Percentiles rank a stretch among this genome's conserved stretches.
phyloP scores from a whole-genome alignment of 37 sponge, comb jelly and placozoan species.

The Chondrosia reniformis region DNA sequence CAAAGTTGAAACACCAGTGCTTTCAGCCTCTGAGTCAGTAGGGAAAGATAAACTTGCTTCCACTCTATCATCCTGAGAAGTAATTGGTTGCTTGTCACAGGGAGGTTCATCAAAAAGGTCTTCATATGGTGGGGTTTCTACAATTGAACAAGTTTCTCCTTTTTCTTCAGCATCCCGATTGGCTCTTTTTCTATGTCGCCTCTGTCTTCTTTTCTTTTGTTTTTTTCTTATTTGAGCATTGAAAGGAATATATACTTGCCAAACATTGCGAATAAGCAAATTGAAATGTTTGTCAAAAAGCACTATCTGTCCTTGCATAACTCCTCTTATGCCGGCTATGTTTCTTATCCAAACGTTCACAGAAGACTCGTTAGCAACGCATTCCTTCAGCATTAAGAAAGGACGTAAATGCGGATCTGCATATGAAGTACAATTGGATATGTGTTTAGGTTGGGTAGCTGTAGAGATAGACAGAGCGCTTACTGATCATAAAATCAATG shows the following conservation, averaged over 20 bases:
- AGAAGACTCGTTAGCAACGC: background rate
- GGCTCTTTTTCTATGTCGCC: slow-evolving; percentile 19
- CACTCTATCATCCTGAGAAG: too few species aligned
- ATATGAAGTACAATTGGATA: background rate
- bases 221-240: slow-evolving; percentile 32
- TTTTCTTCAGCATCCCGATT: too few species aligned
- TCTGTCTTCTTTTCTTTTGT: slow-evolving; percentile 4
- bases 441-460: background rate
- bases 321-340: slow-evolving; percentile 60
- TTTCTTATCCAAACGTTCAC: slow-evolving; percentile 62
- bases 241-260: slow-evolving; percentile 51
- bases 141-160: too few species aligned
- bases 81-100: too few species aligned
- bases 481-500: slow-evolving; percentile 13
- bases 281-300: slow-evolving; percentile 73
- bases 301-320: slow-evolving; percentile 27
- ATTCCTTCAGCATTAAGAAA: slow-evolving; percentile 26
- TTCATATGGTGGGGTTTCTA: too few species aligned
- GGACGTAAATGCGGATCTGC: slow-evolving; percentile 15
- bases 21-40: too few species aligned
- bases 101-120: too few species aligned
- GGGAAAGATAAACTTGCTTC: too few species aligned
- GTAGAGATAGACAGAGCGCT: background rate
- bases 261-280: slow-evolving; percentile 51
- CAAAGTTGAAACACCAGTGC: too few species aligned